phyloP scores from a whole-genome alignment of 2,888 invertebrate genomes.

The Rhagophthalmus giganteus region DNA sequence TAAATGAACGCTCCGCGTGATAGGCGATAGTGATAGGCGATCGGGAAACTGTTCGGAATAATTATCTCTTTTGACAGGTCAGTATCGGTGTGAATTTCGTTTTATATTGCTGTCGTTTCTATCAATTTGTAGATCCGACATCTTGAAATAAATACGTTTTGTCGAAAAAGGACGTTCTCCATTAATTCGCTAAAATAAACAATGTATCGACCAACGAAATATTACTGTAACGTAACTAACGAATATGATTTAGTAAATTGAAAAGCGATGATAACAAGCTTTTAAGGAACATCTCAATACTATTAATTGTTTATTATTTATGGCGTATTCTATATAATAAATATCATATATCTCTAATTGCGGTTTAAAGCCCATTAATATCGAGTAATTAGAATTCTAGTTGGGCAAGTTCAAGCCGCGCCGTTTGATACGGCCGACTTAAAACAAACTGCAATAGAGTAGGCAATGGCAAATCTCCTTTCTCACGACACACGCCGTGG shows the following conservation, averaged over 20 bases:
- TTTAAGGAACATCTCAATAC: conserved; percentile 36
- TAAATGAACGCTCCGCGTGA: no score
- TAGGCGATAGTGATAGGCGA: no score
- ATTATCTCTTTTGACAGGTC: no score
- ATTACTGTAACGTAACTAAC: background rate
- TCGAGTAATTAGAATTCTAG: conserved; percentile 36
- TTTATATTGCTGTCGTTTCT: no score
- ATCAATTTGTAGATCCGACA: no score
- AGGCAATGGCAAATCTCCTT: conserved; percentile 25
- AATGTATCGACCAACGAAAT: background rate
- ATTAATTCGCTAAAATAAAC: no score
- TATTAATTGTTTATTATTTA: conserved; percentile 38
- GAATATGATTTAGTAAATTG: conserved; percentile 13
- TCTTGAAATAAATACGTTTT: no score
- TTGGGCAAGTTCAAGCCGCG: conserved; percentile 29
- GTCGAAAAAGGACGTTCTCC: background rate
- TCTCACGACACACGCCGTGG: conserved; percentile 39
- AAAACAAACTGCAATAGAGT: conserved; percentile 30
- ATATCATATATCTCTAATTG: conserved; percentile 38
- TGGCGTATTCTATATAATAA: conserved; percentile 33
- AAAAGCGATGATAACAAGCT: conserved; percentile 22
- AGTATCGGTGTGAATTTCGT: no score
- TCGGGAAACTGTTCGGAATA: no score
- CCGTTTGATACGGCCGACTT: conserved; percentile 30
- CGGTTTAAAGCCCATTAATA: conserved; percentile 36